phyloP scores from a whole-genome alignment of 2,113 vertebrate genomes.

The Rhineura floridana region DNA sequence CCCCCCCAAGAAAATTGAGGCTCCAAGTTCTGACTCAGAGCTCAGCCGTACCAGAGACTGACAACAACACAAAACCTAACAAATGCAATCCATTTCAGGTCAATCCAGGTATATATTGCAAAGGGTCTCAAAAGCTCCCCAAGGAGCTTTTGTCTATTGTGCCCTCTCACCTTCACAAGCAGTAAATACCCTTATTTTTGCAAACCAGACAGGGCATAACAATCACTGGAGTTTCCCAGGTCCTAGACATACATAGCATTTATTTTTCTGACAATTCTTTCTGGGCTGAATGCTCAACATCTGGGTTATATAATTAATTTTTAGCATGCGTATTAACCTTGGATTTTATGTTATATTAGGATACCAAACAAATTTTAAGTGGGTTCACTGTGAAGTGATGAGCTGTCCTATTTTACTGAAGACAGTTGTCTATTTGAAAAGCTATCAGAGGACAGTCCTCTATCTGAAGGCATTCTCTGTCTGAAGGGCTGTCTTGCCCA shows the following conservation, averaged over 20 bases:
- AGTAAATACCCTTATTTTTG: background rate
- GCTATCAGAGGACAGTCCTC: no score
- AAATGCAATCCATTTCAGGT: background rate
- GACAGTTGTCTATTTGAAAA: no score
- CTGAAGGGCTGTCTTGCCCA: no score
- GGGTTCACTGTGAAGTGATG: no score
- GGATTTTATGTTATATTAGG: background rate
- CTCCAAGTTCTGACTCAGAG: background rate
- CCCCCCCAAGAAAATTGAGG: no score
- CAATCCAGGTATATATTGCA: background rate
- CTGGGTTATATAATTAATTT: background rate
- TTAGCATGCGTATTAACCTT: background rate
- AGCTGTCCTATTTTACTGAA: no score
- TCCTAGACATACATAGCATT: background rate
- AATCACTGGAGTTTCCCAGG: no score
- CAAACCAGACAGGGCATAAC: background rate
- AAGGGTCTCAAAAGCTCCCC: background rate
- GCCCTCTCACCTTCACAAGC: background rate
- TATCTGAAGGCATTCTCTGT: no score
- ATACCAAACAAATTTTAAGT: slow-evolving; percentile 13
- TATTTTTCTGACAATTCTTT: background rate
- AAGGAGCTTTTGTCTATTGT: background rate
- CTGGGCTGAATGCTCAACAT: background rate
- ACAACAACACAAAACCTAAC: background rate
- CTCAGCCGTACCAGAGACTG: background rate